These are phyloP conservation scores for Enteromius anoplus DNA, from an alignment of 2,797 vertebrate species.

Conservation along the genomic window DNA sequence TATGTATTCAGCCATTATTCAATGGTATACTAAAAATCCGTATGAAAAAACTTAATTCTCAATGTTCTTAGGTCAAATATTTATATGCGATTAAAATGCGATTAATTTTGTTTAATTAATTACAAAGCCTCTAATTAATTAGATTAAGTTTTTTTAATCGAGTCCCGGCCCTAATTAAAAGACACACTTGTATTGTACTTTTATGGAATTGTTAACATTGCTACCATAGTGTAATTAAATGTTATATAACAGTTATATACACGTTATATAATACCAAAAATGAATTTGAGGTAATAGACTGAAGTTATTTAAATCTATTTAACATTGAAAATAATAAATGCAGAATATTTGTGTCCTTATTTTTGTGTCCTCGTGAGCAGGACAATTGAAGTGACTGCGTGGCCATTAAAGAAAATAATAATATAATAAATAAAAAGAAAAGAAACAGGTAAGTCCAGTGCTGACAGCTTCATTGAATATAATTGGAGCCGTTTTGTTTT, in stretches of 20 bases:
- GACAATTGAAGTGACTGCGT: neutral
- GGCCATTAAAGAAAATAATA: neutral
- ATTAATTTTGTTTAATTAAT: no score
- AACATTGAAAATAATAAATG: neutral
- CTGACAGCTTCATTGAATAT: conserved; percentile 34
- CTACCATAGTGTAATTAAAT: neutral
- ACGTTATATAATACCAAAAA: no score
- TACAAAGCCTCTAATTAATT: no score
- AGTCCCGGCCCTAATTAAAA: no score
- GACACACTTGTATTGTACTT: no score
- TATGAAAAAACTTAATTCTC: no score
- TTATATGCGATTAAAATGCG: no score
- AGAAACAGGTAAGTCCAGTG: neutral
- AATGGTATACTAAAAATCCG: no score
- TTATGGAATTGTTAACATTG: neutral
- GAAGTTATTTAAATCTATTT: neutral
- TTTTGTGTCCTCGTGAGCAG: neutral
- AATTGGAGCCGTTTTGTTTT: conserved; percentile 28
- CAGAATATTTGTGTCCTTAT: neutral
- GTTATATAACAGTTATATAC: neutral
- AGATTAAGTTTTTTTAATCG: no score
- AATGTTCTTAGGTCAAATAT: no score
- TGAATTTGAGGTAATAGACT: neutral
- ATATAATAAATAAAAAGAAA: neutral
- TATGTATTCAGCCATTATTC: no score